These are phyloP conservation scores for Hesperophylax magnus DNA, from an alignment of 1,140 invertebrate species.

Conservation along the genomic window DNA sequence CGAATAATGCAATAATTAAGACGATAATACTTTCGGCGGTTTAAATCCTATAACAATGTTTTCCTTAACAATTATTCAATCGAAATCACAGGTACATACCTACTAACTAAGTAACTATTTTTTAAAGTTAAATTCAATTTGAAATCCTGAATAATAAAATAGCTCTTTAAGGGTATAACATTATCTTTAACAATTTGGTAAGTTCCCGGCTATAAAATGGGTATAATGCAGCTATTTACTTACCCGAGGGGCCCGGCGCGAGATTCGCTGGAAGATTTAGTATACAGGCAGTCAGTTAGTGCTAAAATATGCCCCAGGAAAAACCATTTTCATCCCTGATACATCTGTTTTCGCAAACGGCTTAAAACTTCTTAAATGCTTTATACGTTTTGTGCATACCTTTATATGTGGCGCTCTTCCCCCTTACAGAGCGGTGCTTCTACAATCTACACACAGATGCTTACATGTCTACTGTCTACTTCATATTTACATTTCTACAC, in stretches of 20 bases:
- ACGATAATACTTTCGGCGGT: no score
- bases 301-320: constrained; percentile 58
- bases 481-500: no score
- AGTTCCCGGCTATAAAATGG: constrained; percentile 53
- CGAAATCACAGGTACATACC: no score
- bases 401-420: constrained; percentile 32
- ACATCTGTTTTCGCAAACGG: constrained; percentile 58
- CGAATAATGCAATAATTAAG: no score
- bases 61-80: no score
- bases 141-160: constrained; percentile 13
- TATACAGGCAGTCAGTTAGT: constrained; percentile 55
- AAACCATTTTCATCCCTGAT: constrained; percentile 57
- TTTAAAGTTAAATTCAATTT: constrained; percentile 10
- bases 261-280: constrained; percentile 54
- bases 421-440: neutral
- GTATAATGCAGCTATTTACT: constrained; percentile 58
- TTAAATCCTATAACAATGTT: no score
- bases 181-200: constrained; percentile 42
- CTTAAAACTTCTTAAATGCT: constrained; percentile 58
- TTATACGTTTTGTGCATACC: constrained; percentile 53
- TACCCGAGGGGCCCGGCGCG: constrained; percentile 42
- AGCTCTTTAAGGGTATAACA: constrained; percentile 25
- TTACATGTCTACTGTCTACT: no score
- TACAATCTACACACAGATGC: no score
- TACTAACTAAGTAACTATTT: no score